phyloP scores from a whole-genome alignment of 2,113 vertebrate species.

The Rattus rattus region DNA sequence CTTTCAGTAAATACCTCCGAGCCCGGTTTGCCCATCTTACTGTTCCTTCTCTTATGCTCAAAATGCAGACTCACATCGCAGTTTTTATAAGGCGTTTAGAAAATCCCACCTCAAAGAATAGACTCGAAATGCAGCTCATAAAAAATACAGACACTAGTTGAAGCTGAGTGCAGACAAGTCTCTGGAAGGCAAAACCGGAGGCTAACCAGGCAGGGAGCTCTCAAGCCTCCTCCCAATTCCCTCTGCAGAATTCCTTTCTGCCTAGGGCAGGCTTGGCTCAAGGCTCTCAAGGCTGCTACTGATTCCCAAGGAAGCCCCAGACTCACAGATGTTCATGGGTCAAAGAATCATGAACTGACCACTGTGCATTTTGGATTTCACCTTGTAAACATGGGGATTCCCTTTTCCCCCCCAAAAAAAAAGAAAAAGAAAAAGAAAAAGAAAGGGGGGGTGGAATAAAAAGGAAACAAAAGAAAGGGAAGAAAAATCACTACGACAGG shows the following conservation, averaged over 20 bases:
- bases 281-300: not conserved
- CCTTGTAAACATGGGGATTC: slow-evolving; percentile 80
- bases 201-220: not conserved
- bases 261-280: slow-evolving; percentile 14
- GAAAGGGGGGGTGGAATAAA: too few species aligned
- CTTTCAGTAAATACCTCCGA: slow-evolving; percentile 7
- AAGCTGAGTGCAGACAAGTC: slow-evolving; percentile 14
- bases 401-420: slow-evolving; percentile 30
- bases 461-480: not conserved
- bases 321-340: slow-evolving; percentile 58
- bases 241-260: slow-evolving; percentile 63
- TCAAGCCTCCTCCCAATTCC: not conserved
- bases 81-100: not conserved
- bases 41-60: slow-evolving; percentile 38
- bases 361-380: slow-evolving; percentile 73
- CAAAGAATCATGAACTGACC: slow-evolving; percentile 67
- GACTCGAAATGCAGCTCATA: slow-evolving; percentile 26
- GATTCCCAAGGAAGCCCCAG: slow-evolving; percentile 61
- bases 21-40: not conserved
- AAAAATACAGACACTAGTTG: not conserved
- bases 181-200: not conserved
- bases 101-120: not conserved
- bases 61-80: not conserved
- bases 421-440: too few species aligned
- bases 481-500: slow-evolving; percentile 67